Evolutionary conservation across 2,888 invertebrate species (phyloP), one percentile per base, ranked within the genome.

Genomic region (Xiphydria camelus): DNA sequence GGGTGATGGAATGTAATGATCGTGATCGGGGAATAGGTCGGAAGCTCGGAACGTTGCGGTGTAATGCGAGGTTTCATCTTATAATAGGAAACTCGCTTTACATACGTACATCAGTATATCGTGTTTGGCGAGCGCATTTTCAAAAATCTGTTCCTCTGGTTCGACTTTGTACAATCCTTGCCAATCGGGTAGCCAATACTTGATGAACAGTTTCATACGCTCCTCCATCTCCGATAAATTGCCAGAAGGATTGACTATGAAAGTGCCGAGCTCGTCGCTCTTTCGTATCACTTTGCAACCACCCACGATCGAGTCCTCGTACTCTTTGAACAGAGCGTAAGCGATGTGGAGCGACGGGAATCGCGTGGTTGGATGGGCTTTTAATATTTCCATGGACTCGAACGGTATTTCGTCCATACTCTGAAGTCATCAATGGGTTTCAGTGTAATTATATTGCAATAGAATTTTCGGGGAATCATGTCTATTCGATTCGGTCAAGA

Each of bases 401-500:
- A 91, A 91, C 0, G 92, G 90, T 45, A 92, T 80, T 41, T 81
- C 80, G 75, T 91, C 90, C 9, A 91, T 71, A 58, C 79, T 78
- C 89, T 89, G 66, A 25, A 76, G n/a, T n/a, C n/a, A n/a, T n/a
- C n/a, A n/a, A n/a, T n/a, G n/a, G n/a, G n/a, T n/a, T n/a, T n/a
- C n/a, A n/a, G n/a, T n/a, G n/a, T n/a, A n/a, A n/a, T n/a, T n/a
- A n/a, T n/a, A n/a, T n/a, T n/a, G n/a, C n/a, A n/a, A n/a, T n/a
- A n/a, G n/a, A n/a, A n/a, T n/a, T n/a, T n/a, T n/a, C n/a, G n/a
- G n/a, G n/a, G n/a, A n/a, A n/a, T n/a, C n/a, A n/a, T n/a, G n/a
- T n/a, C n/a, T n/a, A n/a, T n/a, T n/a, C n/a, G n/a, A n/a, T n/a
- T n/a, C n/a, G n/a, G n/a, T n/a, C n/a, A n/a, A n/a, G n/a, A n/a